Percentiles rank a stretch among this genome's conserved stretches.
Evolutionary conservation across 1,140 invertebrate genomes (phyloP).

Genomic region (Lasioglossum baleicum): DNA sequence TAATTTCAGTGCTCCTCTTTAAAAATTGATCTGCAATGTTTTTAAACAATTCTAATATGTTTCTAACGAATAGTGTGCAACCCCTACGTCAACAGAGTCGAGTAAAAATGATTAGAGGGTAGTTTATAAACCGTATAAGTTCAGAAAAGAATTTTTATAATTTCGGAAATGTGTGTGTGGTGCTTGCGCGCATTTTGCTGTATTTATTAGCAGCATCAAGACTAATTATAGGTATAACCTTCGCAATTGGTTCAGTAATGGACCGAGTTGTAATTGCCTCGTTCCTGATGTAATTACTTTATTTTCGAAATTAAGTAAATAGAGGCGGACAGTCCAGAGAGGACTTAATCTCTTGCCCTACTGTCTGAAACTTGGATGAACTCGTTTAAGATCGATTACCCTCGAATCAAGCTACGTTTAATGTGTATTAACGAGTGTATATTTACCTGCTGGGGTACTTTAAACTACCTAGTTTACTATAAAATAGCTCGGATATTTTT

Average conservation of each 20-base stretch:
- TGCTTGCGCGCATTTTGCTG: too few species aligned
- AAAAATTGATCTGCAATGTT: too few species aligned
- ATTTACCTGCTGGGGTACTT: background rate
- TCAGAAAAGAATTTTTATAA: too few species aligned
- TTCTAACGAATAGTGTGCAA: too few species aligned
- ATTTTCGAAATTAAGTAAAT: slow-evolving; percentile 19
- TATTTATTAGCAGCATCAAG: background rate
- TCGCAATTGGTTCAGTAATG: background rate
- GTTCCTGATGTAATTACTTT: slow-evolving; percentile 35
- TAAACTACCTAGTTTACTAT: too few species aligned
- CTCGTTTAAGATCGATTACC: background rate
- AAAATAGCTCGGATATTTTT: too few species aligned
- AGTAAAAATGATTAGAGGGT: too few species aligned
- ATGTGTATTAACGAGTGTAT: background rate
- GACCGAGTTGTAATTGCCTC: slow-evolving; percentile 15
- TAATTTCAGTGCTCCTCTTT: too few species aligned
- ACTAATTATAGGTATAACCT: slow-evolving; percentile 24
- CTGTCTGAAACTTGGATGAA: background rate
- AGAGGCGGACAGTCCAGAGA: background rate
- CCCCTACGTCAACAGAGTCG: too few species aligned
- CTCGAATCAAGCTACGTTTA: background rate
- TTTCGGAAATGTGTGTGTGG: too few species aligned
- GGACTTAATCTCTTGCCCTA: slow-evolving; percentile 26
- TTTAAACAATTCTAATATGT: too few species aligned
- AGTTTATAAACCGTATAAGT: too few species aligned